Conservation (phyloP, 2,888 invertebrate species). For the Xylophagus ater region DNA sequence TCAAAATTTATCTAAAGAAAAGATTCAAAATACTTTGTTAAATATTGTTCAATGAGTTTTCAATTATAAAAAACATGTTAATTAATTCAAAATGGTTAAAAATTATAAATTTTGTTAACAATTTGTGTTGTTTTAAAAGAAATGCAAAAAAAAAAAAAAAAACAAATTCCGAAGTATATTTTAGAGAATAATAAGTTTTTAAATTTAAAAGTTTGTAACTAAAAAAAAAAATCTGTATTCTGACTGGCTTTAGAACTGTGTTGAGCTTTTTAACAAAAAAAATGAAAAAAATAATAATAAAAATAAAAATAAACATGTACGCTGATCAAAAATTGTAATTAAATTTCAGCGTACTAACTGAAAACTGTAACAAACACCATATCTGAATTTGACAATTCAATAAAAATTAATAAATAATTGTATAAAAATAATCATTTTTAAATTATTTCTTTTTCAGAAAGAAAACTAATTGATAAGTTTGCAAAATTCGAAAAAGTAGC, state of each 20-base stretch:
- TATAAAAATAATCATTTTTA: conserved; percentile 7
- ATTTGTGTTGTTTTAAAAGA: too few relatives aligned
- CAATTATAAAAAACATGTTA: too few relatives aligned
- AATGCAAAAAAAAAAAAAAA: too few relatives aligned
- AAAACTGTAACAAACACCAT: conserved; percentile 20
- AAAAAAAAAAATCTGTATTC: not conserved
- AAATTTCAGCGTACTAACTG: conserved; percentile 8
- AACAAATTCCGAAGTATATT: too few relatives aligned
- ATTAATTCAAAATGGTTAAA: too few relatives aligned
- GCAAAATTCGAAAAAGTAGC: too few relatives aligned
- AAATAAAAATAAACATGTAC: not conserved
- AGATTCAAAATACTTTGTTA: too few relatives aligned
- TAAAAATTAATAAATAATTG: conserved; percentile 13
- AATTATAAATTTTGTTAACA: too few relatives aligned
- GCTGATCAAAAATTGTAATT: conserved; percentile 8
- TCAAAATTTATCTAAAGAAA: too few relatives aligned
- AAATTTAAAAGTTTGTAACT: not conserved
- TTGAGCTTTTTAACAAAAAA: conserved; percentile 11
- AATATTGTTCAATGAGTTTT: too few relatives aligned
- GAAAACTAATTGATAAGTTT: too few relatives aligned
- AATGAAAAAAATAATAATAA: not conserved
- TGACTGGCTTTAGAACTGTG: not conserved
- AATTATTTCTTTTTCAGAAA: not conserved
- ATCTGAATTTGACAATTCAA: conserved; percentile 15
- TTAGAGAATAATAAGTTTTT: not conserved